A percentile compares a stretch with the other conserved stretches of the same genome.
Evolutionary conservation across 2,888 invertebrate species (phyloP).

Genomic region (Caenorhabditis doughertyi): DNA sequence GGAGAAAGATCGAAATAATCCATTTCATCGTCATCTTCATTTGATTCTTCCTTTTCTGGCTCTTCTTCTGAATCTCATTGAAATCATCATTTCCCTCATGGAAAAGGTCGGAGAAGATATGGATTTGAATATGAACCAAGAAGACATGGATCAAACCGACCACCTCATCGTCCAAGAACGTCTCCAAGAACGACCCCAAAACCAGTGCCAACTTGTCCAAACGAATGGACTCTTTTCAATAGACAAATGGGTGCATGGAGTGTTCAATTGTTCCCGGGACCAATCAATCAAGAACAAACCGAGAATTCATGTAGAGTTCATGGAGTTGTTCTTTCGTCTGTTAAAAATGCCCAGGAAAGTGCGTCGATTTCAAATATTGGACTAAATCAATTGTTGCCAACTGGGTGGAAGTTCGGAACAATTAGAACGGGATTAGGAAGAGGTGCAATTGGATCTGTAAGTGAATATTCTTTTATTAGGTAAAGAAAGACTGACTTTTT

Average conservation of each 20-base stretch:
- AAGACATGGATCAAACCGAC: background rate
- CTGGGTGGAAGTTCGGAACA: slow-evolving; percentile 39
- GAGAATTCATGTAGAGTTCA: slow-evolving; percentile 12
- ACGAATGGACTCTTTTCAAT: slow-evolving; percentile 23
- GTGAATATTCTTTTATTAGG: background rate
- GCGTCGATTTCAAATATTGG: slow-evolving; percentile 24
- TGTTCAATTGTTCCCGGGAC: slow-evolving; percentile 21
- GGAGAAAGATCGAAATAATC: background rate
- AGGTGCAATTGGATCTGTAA: background rate
- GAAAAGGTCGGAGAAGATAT: background rate
- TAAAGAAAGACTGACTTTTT: too few relatives aligned
- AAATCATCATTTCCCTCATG: background rate
- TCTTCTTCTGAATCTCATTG: background rate
- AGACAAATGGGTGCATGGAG: slow-evolving; percentile 12
- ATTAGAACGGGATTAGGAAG: slow-evolving; percentile 17
- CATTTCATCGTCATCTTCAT: too few relatives aligned
- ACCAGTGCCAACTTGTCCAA: slow-evolving; percentile 15
- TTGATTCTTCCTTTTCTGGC: background rate
- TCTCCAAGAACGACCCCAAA: background rate
- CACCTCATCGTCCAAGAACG: background rate
- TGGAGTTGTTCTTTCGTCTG: slow-evolving; percentile 20
- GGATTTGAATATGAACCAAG: background rate
- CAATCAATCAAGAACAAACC: background rate
- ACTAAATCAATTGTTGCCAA: slow-evolving; percentile 15
- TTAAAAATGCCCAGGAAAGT: slow-evolving; percentile 21